A percentile compares a stretch with the other conserved stretches of the same genome.
Evolutionary conservation across 2,797 vertebrate species (phyloP).

Genomic region (Hirundo rustica): DNA sequence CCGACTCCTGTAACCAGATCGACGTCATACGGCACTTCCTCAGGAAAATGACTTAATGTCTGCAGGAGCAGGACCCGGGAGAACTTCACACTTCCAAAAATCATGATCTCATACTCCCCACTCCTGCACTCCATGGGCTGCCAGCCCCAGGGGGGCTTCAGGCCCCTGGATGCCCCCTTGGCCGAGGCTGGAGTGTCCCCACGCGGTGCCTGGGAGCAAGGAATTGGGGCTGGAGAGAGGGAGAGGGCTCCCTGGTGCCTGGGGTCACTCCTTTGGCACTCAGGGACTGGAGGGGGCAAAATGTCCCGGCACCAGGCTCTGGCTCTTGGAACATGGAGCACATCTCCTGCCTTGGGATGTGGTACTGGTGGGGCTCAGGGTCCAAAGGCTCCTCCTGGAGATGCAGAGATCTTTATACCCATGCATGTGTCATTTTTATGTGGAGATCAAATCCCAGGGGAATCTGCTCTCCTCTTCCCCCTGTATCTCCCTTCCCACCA

Average conservation of each 20-base stretch:
- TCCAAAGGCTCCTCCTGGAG: neutral
- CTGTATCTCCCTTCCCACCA: neutral
- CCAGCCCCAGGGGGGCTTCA: neutral
- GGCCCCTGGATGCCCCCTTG: neutral
- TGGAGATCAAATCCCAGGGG: neutral
- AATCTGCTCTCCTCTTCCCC: neutral
- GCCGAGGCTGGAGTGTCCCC: neutral
- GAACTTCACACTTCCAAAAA: neutral
- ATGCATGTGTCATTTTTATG: neutral
- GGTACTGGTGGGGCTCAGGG: rapidly evolving
- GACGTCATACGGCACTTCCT: conserved; percentile 44
- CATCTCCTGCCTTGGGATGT: rapidly evolving
- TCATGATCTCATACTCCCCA: conserved; percentile 28
- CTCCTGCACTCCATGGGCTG: neutral
- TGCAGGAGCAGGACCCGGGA: conserved; percentile 32
- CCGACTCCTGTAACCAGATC: neutral
- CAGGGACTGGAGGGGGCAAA: rapidly evolving
- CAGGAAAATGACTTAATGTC: conserved; percentile 66
- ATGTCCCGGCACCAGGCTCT: rapidly evolving
- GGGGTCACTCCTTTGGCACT: neutral
- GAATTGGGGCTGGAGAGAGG: neutral
- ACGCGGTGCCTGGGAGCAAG: rapidly evolving
- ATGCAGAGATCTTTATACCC: no score
- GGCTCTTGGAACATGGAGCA: neutral
- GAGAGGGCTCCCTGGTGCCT: neutral